Base-by-base conservation (phyloP, 23 tunicate genomes). In the Clavelina lepadiformis region DNA sequence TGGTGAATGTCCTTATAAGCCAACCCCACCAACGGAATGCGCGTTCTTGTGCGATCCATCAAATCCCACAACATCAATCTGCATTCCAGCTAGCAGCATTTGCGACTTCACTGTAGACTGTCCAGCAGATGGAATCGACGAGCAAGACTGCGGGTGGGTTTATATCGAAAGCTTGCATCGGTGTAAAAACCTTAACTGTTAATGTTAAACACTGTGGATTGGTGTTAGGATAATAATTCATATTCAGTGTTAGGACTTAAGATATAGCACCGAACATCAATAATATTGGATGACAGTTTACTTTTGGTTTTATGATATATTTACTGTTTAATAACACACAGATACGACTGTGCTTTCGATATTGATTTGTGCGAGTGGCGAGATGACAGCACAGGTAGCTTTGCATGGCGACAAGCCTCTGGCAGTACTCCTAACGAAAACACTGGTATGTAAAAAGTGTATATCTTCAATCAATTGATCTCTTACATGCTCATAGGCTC, bases 331-430 rank as follows among this genome's bases (percentile, higher is more conserved):
- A n/a, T n/a, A n/a, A n/a, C n/a, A 3, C 57, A 22, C 69, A 84
- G 96, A n/a, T 81, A 81, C 45, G 96, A 88, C 37, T 89, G 97
- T 46, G 45, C 61, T 15, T 89, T 89, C 56, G 91, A 89, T 24
- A 32, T 23, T 5, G 49, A 53, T 22, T 46, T 66, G 19, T 89
- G 97, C 67, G 67, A 67, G 3, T 89, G 97, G 97, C 4, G 35
- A 4, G 97, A 89, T 52, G 70, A 36, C 29, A 81, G 89, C 55
- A 21, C 56, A 31, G 97, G 97, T 1, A 26, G 76, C 26, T 89
- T 89, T 61, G 51, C 75, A 70, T 89, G 97, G 97, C 57, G 56
- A 1, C 78, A 58, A 50, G 88, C 83, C 5, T 33, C 71, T 28
- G 97, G 97, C 26, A 49, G 56, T 0, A 46, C 83, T 1, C 64